Evolutionary conservation across 2,888 invertebrate genomes (phyloP).

Genomic region (Linnaemya vulpina): DNA sequence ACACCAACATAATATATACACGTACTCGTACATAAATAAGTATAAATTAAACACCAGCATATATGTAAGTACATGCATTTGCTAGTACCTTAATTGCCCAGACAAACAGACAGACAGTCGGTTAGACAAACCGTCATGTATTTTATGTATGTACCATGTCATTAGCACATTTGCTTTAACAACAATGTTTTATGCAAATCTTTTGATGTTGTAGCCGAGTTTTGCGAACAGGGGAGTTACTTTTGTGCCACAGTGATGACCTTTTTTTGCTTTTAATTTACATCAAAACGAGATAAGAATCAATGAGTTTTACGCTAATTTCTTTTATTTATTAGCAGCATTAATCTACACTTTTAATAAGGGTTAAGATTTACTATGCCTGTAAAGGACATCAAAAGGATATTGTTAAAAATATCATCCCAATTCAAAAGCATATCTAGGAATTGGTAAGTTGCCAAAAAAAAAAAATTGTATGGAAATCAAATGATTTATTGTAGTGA

Average conservation of each 20-base stretch:
- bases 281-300: constrained; percentile 58
- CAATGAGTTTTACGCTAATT: constrained; percentile 64
- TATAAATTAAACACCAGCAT: constrained; percentile 59
- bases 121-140: constrained; percentile 24
- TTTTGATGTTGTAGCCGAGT: constrained; percentile 57
- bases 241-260: neutral
- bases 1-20: neutral
- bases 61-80: neutral
- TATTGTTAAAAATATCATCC: neutral
- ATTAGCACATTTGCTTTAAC: constrained; percentile 66
- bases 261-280: neutral
- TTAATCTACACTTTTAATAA: constrained; percentile 25
- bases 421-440: neutral
- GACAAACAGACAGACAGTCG: too few species aligned
- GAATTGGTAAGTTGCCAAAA: constrained; percentile 27
- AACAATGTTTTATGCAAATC: constrained; percentile 69
- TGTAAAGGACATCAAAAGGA: constrained; percentile 48
- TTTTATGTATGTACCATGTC: constrained; percentile 43
- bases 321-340: constrained; percentile 25
- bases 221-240: constrained; percentile 31
- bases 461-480: neutral
- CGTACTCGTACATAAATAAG: constrained; percentile 1
- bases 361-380: constrained; percentile 25
- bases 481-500: neutral
- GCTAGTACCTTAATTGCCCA: constrained; percentile 5